Conservation (phyloP, 2,797 vertebrate genomes). For the Denticeps clupeoides region DNA sequence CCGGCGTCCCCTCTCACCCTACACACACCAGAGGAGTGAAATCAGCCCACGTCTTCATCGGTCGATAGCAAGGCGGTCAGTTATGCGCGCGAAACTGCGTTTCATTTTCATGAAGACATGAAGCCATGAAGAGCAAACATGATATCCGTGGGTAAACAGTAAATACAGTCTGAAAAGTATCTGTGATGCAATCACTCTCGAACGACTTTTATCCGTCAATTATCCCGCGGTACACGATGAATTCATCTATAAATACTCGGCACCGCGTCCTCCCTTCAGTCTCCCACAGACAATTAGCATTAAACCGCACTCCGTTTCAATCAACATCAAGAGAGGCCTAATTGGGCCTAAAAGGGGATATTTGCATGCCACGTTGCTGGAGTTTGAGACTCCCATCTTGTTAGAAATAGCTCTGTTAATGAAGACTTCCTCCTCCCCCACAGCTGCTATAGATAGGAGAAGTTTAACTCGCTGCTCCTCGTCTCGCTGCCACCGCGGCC, state of each 20-base stretch:
- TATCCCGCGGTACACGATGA: not conserved
- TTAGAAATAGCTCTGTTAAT: conserved; percentile 45
- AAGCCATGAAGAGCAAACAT: too few species aligned
- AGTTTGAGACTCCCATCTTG: conserved; percentile 31
- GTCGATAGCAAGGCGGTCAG: too few species aligned
- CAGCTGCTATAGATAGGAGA: conserved; percentile 24
- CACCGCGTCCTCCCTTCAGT: not conserved
- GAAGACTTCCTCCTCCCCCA: conserved; percentile 32
- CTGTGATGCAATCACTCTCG: not conserved
- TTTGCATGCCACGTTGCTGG: conserved; percentile 45
- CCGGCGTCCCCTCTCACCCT: conserved; percentile 68
- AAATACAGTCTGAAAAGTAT: conserved; percentile 1
- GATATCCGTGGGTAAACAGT: not conserved
- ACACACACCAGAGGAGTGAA: conserved; percentile 7
- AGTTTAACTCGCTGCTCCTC: conserved; percentile 23
- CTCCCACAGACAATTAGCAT: conserved; percentile 27
- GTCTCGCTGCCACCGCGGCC: not conserved
- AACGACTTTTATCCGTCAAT: not conserved
- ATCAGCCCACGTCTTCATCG: too few species aligned
- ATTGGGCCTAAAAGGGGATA: conserved; percentile 50
- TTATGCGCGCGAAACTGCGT: too few species aligned
- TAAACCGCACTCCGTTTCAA: conserved; percentile 24
- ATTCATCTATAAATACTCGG: not conserved
- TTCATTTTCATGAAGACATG: too few species aligned
- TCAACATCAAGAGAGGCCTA: conserved; percentile 39